Evolutionary conservation across 1,140 invertebrate species (phyloP).

Genomic region (Psix sp.): DNA sequence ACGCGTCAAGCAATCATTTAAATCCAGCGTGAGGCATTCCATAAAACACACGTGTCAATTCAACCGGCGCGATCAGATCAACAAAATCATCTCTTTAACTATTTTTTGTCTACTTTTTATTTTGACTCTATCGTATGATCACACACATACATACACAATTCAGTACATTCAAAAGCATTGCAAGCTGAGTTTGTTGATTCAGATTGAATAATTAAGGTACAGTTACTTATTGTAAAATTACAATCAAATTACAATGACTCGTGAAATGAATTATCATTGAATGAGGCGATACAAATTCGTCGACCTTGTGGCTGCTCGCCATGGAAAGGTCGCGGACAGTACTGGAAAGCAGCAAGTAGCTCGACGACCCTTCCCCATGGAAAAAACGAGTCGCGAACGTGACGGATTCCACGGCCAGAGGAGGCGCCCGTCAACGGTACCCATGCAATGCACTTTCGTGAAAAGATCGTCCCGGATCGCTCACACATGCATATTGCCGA

Average conservation of each 20-base stretch:
- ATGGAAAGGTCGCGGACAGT: constrained; percentile 60
- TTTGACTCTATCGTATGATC: too few relatives aligned
- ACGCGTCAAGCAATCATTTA: constrained; percentile 53
- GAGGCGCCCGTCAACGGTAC: constrained; percentile 60
- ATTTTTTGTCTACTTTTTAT: too few relatives aligned
- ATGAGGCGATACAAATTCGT: not conserved
- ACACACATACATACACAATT: too few relatives aligned
- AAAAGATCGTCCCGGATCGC: constrained; percentile 50
- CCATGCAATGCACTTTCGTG: constrained; percentile 57
- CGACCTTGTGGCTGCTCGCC: constrained; percentile 17
- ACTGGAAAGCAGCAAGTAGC: constrained; percentile 53
- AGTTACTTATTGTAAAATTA: too few relatives aligned
- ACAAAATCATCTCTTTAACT: not conserved
- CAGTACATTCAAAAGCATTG: too few relatives aligned
- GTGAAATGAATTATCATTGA: too few relatives aligned
- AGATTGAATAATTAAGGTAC: too few relatives aligned
- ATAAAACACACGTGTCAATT: constrained; percentile 53
- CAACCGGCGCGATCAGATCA: constrained; percentile 13
- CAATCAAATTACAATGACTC: too few relatives aligned
- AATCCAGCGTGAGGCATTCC: constrained; percentile 59
- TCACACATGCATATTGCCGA: constrained; percentile 47
- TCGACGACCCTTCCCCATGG: constrained; percentile 54
- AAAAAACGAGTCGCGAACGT: constrained; percentile 62
- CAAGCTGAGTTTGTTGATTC: too few relatives aligned
- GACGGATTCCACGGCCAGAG: constrained; percentile 62